These are phyloP conservation scores for Smutsia temminckii DNA, from an alignment of 2,797 vertebrate species.

Conservation along the genomic window DNA sequence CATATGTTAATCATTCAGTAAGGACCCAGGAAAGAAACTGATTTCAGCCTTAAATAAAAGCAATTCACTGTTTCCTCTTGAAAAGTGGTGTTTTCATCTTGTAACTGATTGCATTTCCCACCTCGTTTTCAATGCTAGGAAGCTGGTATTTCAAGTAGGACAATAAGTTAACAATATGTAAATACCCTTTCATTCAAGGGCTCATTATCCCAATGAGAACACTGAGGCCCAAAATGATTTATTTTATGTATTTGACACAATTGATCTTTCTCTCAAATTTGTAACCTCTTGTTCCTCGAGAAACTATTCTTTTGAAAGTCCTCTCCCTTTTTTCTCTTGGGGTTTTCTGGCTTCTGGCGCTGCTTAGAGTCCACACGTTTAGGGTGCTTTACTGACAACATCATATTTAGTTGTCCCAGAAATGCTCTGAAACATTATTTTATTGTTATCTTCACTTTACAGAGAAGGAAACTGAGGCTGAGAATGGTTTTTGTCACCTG, in stretches of 20 bases:
- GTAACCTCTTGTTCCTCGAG: not conserved
- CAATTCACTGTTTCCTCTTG: not conserved
- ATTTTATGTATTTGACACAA: not conserved
- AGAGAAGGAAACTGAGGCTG: not conserved
- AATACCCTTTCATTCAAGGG: conserved; percentile 26
- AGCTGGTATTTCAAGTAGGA: conserved; percentile 36
- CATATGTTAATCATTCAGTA: not conserved
- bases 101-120: not conserved
- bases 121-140: conserved; percentile 21
- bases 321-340: not conserved
- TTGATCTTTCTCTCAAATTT: not conserved
- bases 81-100: not conserved
- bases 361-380: not conserved
- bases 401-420: not conserved
- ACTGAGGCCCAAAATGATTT: not conserved
- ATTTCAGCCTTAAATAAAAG: not conserved
- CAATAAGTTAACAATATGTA: conserved; percentile 40
- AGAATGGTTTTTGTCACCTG: not conserved
- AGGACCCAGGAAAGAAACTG: not conserved
- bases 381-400: not conserved
- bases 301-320: not conserved
- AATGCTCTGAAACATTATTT: not conserved
- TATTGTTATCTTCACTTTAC: not conserved
- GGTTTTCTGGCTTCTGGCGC: not conserved
- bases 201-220: not conserved